phyloP scores from a whole-genome alignment of 1,140 invertebrate species.

The Cydia pomonella region DNA sequence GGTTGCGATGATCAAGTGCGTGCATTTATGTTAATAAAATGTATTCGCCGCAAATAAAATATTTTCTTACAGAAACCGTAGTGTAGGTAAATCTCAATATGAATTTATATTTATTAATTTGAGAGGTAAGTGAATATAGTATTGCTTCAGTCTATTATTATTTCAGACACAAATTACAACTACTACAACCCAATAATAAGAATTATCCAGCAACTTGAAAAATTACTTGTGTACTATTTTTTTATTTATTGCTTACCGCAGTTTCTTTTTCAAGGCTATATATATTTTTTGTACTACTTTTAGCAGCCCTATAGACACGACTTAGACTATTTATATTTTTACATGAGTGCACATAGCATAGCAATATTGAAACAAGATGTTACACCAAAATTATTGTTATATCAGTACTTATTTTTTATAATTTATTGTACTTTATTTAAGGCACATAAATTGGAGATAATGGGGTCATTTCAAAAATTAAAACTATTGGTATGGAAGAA shows the following conservation, averaged over 20 bases:
- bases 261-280: too few species aligned
- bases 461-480: constrained; percentile 81
- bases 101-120: constrained; percentile 12
- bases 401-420: neutral
- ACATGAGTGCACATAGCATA: too few species aligned
- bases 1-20: neutral
- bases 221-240: too few species aligned
- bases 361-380: too few species aligned
- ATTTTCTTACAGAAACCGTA: neutral
- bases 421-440: neutral
- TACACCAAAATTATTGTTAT: neutral
- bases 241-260: too few species aligned
- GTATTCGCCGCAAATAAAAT: neutral
- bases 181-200: too few species aligned
- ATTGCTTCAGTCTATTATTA: neutral
- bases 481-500: constrained; percentile 92
- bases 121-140: neutral
- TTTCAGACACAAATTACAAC: neutral
- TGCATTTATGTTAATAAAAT: neutral
- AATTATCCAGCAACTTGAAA: too few species aligned
- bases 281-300: too few species aligned
- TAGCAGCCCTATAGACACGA: too few species aligned
- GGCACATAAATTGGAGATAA: constrained; percentile 41
- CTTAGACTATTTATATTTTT: too few species aligned
- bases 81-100: neutral